Percentiles rank a stretch among this genome's conserved stretches.
phyloP scores from a whole-genome alignment of 2,797 vertebrate species.

The Schizothorax lantsangensis region DNA sequence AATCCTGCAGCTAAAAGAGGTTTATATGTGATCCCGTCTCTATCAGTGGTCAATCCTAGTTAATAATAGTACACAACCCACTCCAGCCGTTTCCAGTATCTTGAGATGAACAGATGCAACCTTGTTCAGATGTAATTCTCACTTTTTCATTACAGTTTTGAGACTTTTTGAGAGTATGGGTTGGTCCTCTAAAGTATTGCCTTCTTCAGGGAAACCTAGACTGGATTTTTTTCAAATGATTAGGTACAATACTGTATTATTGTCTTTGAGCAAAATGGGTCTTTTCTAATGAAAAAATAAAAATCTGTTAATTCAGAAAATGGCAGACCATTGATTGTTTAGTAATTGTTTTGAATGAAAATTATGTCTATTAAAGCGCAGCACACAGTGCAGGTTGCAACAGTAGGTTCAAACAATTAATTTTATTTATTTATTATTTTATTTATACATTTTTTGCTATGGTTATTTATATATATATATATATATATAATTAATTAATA shows the following conservation, averaged over 20 bases:
- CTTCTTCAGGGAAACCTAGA: not conserved
- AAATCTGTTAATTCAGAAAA: not conserved
- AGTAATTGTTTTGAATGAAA: not conserved
- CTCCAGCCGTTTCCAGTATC: conserved; percentile 32
- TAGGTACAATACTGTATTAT: not conserved
- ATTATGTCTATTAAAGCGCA: not conserved
- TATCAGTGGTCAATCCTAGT: conserved; percentile 16
- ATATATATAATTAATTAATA: too few relatives aligned
- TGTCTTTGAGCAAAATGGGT: not conserved
- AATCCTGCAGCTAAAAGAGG: conserved; percentile 17
- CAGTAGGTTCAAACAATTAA: not conserved
- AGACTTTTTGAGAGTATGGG: not conserved
- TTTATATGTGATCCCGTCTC: not conserved
- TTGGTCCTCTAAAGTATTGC: not conserved
- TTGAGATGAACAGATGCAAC: not conserved
- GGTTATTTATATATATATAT: too few relatives aligned
- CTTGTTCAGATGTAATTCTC: not conserved
- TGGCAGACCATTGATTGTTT: not conserved
- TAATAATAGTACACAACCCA: conserved; percentile 17
- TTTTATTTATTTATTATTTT: not conserved
- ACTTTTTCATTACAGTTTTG: not conserved
- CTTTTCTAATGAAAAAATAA: not conserved
- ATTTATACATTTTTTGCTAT: not conserved
- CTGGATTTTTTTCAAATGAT: not conserved
- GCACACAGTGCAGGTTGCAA: not conserved